Evolutionary conservation across 2,888 invertebrate species (phyloP).

Genomic region (Cetonia aurata): DNA sequence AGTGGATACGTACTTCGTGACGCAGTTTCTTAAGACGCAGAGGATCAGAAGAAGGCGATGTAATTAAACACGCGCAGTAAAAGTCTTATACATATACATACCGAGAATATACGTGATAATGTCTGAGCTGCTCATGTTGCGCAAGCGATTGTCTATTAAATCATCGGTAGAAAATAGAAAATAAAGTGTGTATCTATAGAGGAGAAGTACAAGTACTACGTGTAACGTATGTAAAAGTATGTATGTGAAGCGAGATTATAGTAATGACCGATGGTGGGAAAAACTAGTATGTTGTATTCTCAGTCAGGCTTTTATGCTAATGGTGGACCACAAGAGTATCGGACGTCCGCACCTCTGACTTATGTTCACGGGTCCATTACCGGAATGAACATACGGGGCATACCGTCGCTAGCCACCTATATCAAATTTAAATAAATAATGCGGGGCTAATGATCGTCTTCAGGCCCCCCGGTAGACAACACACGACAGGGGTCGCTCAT

Average conservation of each 20-base stretch:
- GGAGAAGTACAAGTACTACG: conserved; percentile 7
- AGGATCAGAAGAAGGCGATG: conserved; percentile 42
- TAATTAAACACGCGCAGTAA: conserved; percentile 50
- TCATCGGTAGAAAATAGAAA: conserved; percentile 63
- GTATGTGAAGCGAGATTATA: conserved; percentile 47
- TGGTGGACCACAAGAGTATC: conserved; percentile 54
- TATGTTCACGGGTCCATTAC: conserved; percentile 51
- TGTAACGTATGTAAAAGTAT: conserved; percentile 24
- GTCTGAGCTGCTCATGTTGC: conserved; percentile 50
- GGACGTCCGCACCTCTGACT: conserved; percentile 54
- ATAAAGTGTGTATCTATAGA: conserved; percentile 57
- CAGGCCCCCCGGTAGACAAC: conserved; percentile 39
- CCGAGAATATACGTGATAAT: conserved; percentile 48
- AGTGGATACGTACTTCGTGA: conserved; percentile 19
- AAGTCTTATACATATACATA: conserved; percentile 37
- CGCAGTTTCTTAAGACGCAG: conserved; percentile 31
- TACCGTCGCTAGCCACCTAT: conserved; percentile 52
- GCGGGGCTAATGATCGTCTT: conserved; percentile 53
- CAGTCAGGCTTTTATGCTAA: conserved; percentile 61
- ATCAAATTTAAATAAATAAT: conserved; percentile 56
- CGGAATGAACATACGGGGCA: conserved; percentile 52
- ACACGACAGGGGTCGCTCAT: conserved; percentile 56
- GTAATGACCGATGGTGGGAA: conserved; percentile 65
- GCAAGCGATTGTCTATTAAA: conserved; percentile 65
- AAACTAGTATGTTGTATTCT: conserved; percentile 65